These are phyloP conservation scores for Eulemur mongoz DNA, from an alignment of 2,797 vertebrate genomes.

Conservation along the genomic window DNA sequence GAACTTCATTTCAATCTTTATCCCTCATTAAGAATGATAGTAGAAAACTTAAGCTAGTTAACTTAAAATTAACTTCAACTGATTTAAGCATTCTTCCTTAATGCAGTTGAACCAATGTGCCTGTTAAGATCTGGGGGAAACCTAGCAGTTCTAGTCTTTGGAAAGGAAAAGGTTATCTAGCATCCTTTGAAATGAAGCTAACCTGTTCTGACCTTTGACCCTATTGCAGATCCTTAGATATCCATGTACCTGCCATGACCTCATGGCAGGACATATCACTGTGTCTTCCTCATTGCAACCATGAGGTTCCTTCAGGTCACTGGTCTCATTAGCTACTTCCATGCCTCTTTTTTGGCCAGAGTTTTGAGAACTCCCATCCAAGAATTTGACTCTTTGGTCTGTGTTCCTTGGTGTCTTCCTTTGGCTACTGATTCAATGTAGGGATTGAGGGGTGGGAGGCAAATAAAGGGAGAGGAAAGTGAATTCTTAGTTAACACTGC, in stretches of 20 bases:
- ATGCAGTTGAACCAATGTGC: not conserved
- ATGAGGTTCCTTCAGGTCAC: slow-evolving; percentile 50
- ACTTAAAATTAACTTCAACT: not conserved
- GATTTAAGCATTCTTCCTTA: not conserved
- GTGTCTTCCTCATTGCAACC: not conserved
- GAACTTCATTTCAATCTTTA: not conserved
- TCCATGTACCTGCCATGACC: not conserved
- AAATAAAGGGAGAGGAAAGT: not conserved
- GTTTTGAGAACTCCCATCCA: not conserved
- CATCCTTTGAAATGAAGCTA: not conserved
- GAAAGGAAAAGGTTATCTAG: not conserved
- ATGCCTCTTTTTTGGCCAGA: not conserved
- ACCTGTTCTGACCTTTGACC: not conserved
- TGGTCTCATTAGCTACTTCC: not conserved
- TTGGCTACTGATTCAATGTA: not conserved
- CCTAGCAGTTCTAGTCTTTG: not conserved
- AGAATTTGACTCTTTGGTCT: not conserved
- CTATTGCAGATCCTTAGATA: not conserved
- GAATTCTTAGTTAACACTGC: not conserved
- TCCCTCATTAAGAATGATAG: not conserved
- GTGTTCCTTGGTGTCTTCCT: not conserved
- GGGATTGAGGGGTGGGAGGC: not conserved
- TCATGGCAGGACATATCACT: not conserved
- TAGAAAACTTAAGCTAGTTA: not conserved
- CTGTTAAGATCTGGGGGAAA: too few species aligned